Evolutionary conservation across 2,113 vertebrate genomes (phyloP).

Genomic region (Callopanchax toddi): DNA sequence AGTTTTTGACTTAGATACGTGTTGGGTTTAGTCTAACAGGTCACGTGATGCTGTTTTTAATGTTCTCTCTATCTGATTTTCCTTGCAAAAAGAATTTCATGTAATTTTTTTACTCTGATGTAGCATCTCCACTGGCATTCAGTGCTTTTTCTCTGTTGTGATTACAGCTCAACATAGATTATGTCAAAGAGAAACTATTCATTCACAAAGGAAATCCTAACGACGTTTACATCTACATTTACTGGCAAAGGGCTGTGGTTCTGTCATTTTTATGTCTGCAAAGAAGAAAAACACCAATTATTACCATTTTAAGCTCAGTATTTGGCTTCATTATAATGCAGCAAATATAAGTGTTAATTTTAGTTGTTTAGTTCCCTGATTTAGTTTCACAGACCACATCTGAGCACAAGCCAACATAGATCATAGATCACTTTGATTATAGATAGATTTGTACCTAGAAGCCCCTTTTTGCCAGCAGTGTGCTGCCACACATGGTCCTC

Average conservation of each 20-base stretch:
- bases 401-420: neutral
- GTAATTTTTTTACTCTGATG: neutral
- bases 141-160: neutral
- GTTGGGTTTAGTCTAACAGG: neutral
- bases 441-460: neutral
- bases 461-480: neutral
- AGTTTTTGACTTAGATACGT: neutral
- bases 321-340: neutral
- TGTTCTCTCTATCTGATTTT: neutral
- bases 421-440: neutral
- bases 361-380: neutral
- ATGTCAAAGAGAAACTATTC: neutral
- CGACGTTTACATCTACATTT: neutral
- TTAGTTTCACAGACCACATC: neutral
- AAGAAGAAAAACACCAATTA: neutral
- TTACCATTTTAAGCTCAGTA: neutral
- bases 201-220: neutral
- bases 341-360: neutral
- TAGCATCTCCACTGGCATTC: neutral
- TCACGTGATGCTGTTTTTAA: neutral
- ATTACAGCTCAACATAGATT: neutral
- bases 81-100: neutral
- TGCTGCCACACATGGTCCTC: neutral
- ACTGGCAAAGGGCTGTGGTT: neutral
- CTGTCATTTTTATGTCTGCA: neutral